These are phyloP conservation scores for Isichthys henryi DNA, from an alignment of 2,113 vertebrate genomes.

Conservation along the genomic window DNA sequence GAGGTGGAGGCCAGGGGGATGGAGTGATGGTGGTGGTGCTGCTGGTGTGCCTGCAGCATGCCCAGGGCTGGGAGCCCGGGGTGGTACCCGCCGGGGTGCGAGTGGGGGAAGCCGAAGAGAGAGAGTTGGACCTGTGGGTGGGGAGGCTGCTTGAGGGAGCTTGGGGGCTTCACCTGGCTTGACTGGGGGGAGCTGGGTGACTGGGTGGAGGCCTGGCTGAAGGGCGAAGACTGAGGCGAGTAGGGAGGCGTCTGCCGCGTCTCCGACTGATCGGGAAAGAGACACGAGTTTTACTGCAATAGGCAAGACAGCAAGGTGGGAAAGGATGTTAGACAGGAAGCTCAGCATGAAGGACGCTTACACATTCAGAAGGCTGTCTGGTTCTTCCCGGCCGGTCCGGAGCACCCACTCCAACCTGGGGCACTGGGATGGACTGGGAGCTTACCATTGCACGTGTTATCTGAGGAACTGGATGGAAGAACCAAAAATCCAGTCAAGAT, in stretches of 20 bases:
- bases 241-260: constrained; percentile 79
- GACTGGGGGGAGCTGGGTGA: constrained; percentile 71
- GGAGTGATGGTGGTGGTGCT: constrained; percentile 54
- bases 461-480: constrained; percentile 66
- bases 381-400: constrained; percentile 70
- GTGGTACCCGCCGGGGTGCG: constrained; percentile 79
- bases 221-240: constrained; percentile 79
- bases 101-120: constrained; percentile 80
- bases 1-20: constrained; percentile 73
- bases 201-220: constrained; percentile 72
- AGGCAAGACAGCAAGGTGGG: neutral
- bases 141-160: constrained; percentile 51
- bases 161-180: constrained; percentile 51
- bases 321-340: constrained; percentile 24
- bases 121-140: constrained; percentile 79
- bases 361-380: constrained; percentile 87
- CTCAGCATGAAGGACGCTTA: constrained; percentile 58
- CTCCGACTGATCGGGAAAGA: constrained; percentile 69
- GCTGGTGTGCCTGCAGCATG: constrained; percentile 70
- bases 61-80: constrained; percentile 73
- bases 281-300: neutral
- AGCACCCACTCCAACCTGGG: constrained; percentile 43
- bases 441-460: constrained; percentile 72
- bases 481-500: neutral
- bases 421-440: constrained; percentile 77